Base-by-base conservation (phyloP, 2,888 invertebrate genomes). In the Tribolium freemani region DNA sequence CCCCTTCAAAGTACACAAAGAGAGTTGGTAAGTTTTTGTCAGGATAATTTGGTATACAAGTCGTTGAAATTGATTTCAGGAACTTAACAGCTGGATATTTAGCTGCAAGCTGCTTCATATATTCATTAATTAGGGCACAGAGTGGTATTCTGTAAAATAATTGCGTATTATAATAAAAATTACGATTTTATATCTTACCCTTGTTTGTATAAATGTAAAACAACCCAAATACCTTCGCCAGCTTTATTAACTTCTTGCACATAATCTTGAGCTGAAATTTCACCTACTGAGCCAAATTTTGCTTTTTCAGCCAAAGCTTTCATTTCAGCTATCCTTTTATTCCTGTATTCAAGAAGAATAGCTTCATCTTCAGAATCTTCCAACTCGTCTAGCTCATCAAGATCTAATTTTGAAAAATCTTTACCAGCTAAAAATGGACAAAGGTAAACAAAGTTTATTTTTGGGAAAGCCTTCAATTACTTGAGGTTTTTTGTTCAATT, bases 291-390 rank as follows among this genome's bases (percentile, higher is more conserved):
- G 0, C 96, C 97, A 86, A 93, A 99, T 81, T 90, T 91, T 0
- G 94, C 90, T 81, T 92, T 93, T 67, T 91, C 90, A 0, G 94
- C 88, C 21, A 93, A 86, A 45, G 90, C 91, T 83, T 91, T 92
- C 84, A 98, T 90, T 87, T 98, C 97, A 0, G 94, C 94, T 75
- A 98, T 93, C 77, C 98, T 90, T 77, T 93, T 94, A 45, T 90
- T 89, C 69, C 97, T 90, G 87, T 96, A 98, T 83, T 96, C 93
- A 77, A 93, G 89, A 71, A 98, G 86, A n/a, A 97, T 90, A 71
- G 90, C 91, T 85, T 98, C 98, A 84, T 98, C 98, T 87, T 98
- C 98, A 5, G 97, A 97, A 86, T 98, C 98, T 87, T 98, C 98
- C 0, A 96, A 87, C 83, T 97, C 97, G 86, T 98, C 96, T 6